phyloP scores from a whole-genome alignment of 2,797 vertebrate species.

The Oreochromis mossambicus region DNA sequence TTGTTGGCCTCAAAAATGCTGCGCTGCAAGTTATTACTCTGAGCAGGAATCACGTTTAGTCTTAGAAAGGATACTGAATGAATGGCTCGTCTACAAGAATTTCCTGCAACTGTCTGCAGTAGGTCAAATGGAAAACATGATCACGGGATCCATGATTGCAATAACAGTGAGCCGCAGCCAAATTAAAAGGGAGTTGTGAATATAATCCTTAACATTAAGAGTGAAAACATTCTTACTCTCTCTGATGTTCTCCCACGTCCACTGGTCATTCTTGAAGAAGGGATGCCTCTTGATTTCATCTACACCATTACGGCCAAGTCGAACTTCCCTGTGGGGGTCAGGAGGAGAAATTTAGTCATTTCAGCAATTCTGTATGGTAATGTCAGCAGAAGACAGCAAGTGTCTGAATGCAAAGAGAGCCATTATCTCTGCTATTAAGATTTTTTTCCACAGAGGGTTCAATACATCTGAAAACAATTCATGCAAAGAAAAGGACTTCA shows the following conservation, averaged over 20 bases:
- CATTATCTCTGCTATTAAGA: background rate
- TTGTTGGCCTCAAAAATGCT: slow-evolving; percentile 40
- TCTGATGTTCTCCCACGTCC: slow-evolving; percentile 95
- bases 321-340: slow-evolving; percentile 82
- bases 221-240: slow-evolving; percentile 80
- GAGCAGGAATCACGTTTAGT: slow-evolving; percentile 51
- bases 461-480: background rate
- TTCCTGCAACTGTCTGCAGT: slow-evolving; percentile 65
- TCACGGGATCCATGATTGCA: slow-evolving; percentile 7
- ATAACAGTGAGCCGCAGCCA: slow-evolving; percentile 8
- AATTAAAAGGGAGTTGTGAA: slow-evolving; percentile 17
- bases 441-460: background rate
- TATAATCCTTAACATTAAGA: background rate
- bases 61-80: slow-evolving; percentile 60
- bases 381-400: background rate
- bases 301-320: slow-evolving; percentile 93
- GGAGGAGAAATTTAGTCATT: background rate
- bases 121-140: slow-evolving; percentile 62
- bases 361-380: background rate
- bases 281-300: slow-evolving; percentile 97
- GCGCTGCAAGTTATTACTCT: slow-evolving; percentile 41
- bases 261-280: slow-evolving; percentile 99
- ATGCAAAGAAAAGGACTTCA: background rate
- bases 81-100: slow-evolving; percentile 62
- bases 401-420: background rate